A percentile compares a stretch with the other conserved stretches of the same genome.
These are phyloP conservation scores for Melanerpes formicivorus DNA, from an alignment of 2,113 vertebrate species.

Conservation along the genomic window DNA sequence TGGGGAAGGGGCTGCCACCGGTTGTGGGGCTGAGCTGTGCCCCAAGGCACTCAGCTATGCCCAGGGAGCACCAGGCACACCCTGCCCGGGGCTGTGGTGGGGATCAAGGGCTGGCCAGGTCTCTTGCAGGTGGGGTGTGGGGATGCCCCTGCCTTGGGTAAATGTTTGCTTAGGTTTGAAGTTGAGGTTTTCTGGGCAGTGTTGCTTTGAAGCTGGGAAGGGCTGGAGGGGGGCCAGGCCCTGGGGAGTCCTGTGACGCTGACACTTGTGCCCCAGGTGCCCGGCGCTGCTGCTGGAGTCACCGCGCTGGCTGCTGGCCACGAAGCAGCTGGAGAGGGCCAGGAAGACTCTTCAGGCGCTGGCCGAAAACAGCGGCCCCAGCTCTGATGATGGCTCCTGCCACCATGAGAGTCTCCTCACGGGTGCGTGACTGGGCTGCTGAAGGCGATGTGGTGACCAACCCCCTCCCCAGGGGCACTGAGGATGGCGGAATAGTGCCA, in stretches of 20 bases:
- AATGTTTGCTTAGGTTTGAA: constrained; percentile 45
- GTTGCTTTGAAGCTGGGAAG: background rate
- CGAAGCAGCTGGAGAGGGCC: constrained; percentile 76
- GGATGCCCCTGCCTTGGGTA: background rate
- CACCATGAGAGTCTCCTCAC: constrained; percentile 68
- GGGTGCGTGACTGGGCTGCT: constrained; percentile 51
- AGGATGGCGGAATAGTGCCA: rapidly evolving
- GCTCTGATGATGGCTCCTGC: constrained; percentile 62
- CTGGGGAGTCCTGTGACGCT: rapidly evolving
- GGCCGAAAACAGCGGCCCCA: constrained; percentile 63
- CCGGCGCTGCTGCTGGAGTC: constrained; percentile 85
- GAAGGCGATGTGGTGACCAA: rapidly evolving
- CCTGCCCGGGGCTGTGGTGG: rapidly evolving
- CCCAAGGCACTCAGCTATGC: background rate
- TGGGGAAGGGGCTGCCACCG: background rate
- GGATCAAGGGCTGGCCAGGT: background rate
- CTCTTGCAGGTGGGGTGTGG: background rate
- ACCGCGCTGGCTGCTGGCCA: constrained; percentile 90
- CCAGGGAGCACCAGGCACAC: background rate
- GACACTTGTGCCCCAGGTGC: constrained; percentile 69
- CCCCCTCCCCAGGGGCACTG: rapidly evolving
- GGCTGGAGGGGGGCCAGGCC: background rate
- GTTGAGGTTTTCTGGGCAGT: constrained; percentile 1
- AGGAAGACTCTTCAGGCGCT: constrained; percentile 79
- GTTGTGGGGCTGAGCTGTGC: background rate